These are phyloP conservation scores for Thalassophryne amazonica DNA, from an alignment of 2,797 vertebrate species.

Conservation along the genomic window DNA sequence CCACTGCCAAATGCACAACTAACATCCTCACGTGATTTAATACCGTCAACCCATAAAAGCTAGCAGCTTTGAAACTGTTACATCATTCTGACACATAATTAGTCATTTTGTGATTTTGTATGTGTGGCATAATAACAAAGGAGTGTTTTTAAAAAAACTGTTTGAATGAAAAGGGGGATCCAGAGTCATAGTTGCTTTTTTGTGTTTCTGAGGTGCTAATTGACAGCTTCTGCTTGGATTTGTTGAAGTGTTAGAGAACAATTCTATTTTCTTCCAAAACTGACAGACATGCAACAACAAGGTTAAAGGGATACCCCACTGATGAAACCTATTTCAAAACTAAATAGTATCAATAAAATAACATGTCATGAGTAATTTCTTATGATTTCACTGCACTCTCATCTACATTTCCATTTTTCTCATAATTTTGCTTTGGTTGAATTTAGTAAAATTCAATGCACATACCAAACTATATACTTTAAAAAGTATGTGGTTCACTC, in stretches of 20 bases:
- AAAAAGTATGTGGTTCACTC: too few species aligned
- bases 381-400: too few species aligned
- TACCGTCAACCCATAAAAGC: slow-evolving; percentile 24
- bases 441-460: too few species aligned
- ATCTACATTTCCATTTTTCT: too few species aligned
- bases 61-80: slow-evolving; percentile 15
- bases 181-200: slow-evolving; percentile 36
- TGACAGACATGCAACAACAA: too few species aligned
- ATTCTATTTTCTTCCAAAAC: slow-evolving; percentile 8
- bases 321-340: too few species aligned
- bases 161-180: slow-evolving; percentile 8
- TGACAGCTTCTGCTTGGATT: slow-evolving; percentile 31
- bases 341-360: too few species aligned
- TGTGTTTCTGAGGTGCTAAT: slow-evolving; percentile 51
- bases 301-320: too few species aligned
- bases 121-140: slow-evolving; percentile 12
- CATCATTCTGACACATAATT: slow-evolving; percentile 14
- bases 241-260: slow-evolving; percentile 29
- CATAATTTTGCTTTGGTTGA: too few species aligned
- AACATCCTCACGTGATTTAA: slow-evolving; percentile 46
- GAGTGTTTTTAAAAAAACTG: slow-evolving; percentile 28
- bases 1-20: slow-evolving; percentile 52
- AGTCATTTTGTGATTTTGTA: slow-evolving; percentile 30
- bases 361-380: too few species aligned
- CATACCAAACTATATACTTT: too few species aligned